phyloP scores from a whole-genome alignment of 2,113 vertebrate species.

The Tachysurus fulvidraco region DNA sequence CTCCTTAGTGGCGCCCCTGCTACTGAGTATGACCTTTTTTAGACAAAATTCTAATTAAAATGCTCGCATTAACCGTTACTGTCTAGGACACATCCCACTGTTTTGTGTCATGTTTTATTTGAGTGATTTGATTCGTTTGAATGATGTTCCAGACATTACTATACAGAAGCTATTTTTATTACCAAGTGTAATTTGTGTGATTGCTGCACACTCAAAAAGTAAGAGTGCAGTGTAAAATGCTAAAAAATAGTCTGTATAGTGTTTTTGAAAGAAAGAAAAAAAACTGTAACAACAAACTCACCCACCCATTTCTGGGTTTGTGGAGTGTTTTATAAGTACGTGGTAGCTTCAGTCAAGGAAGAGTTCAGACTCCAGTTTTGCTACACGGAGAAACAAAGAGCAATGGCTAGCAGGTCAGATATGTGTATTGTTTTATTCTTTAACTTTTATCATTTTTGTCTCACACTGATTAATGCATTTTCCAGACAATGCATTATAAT shows the following conservation, averaged over 20 bases:
- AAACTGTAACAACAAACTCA: neutral
- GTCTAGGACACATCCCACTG: neutral
- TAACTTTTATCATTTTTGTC: neutral
- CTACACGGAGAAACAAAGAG: neutral
- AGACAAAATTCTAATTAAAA: neutral
- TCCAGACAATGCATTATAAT: neutral
- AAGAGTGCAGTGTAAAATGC: neutral
- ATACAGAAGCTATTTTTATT: neutral
- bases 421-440: neutral
- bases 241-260: neutral
- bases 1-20: neutral
- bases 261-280: neutral
- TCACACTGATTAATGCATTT: neutral
- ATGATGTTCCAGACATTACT: neutral
- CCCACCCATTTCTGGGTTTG: neutral
- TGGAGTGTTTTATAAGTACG: slow-evolving; percentile 15
- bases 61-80: no score
- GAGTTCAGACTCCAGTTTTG: neutral
- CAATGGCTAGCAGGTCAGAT: slow-evolving; percentile 5
- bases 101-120: neutral
- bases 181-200: neutral
- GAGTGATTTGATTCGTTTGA: neutral
- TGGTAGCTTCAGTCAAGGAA: neutral
- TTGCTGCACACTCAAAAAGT: neutral
- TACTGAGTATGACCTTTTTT: neutral